Conservation (phyloP, 2,113 vertebrate species). For the Rhea americana region DNA sequence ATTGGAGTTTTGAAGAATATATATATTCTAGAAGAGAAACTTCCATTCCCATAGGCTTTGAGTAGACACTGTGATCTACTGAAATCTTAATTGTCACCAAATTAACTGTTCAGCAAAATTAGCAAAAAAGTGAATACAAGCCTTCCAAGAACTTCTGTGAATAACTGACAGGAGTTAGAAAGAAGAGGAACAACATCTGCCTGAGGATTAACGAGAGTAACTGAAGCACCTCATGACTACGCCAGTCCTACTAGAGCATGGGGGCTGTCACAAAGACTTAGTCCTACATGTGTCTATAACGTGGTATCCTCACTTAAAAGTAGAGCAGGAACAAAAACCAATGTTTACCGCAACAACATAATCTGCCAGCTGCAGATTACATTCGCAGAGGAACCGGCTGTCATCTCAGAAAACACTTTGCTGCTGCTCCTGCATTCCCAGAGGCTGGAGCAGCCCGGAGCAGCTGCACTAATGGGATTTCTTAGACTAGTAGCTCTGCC, state of each 20-base stretch:
- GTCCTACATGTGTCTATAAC: accelerated
- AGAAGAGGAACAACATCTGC: neutral
- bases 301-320: neutral
- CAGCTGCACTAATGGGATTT: neutral
- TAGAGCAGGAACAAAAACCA: neutral
- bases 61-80: neutral
- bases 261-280: neutral
- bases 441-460: neutral
- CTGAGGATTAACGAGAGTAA: neutral
- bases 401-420: neutral
- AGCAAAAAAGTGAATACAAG: neutral
- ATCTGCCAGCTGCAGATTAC: neutral
- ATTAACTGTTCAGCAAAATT: neutral
- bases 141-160: neutral
- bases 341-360: neutral
- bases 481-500: neutral
- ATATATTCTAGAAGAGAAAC: neutral
- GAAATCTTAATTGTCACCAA: neutral
- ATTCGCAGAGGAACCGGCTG: neutral
- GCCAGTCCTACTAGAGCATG: neutral
- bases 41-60: neutral
- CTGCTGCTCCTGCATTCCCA: neutral
- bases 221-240: neutral
- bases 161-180: neutral
- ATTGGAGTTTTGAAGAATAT: neutral